These are phyloP conservation scores for Patella ulyssiponensis DNA, from an alignment of 2,888 invertebrate species.

Conservation along the genomic window DNA sequence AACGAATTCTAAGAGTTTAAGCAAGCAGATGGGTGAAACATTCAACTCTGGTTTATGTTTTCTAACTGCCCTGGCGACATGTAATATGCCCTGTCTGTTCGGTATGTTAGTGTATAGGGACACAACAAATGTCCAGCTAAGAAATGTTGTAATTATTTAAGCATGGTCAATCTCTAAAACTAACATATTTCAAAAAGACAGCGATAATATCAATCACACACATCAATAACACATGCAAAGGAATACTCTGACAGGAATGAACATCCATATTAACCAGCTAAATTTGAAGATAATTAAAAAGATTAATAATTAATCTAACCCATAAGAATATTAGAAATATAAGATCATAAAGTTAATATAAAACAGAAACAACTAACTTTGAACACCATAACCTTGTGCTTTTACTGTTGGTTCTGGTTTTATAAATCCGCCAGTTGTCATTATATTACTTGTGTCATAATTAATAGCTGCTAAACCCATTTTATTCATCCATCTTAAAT, in stretches of 20 bases:
- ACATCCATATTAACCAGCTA: too few species aligned
- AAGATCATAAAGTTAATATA: not conserved
- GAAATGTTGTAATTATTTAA: too few species aligned
- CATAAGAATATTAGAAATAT: not conserved
- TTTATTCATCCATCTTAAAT: conserved; percentile 73
- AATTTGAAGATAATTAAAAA: too few species aligned
- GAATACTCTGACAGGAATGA: too few species aligned
- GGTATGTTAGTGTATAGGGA: not conserved
- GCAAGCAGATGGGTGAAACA: not conserved
- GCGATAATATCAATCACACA: not conserved
- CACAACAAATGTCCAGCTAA: not conserved
- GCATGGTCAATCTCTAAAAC: too few species aligned
- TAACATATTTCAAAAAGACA: not conserved
- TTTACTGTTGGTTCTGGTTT: conserved; percentile 32
- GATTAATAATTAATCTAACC: not conserved
- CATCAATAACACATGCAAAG: not conserved
- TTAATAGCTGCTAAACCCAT: conserved; percentile 73
- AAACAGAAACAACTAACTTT: conserved; percentile 22
- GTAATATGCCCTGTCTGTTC: not conserved
- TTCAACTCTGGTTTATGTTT: not conserved
- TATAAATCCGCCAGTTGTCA: conserved; percentile 41
- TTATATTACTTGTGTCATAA: conserved; percentile 68
- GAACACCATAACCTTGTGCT: conserved; percentile 21
- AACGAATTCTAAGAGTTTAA: not conserved
- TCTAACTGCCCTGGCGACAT: not conserved